Evolutionary conservation across 2,797 vertebrate genomes (phyloP), one percentile per base, ranked within the genome.

Genomic region (Brachyalestes nurse): DNA sequence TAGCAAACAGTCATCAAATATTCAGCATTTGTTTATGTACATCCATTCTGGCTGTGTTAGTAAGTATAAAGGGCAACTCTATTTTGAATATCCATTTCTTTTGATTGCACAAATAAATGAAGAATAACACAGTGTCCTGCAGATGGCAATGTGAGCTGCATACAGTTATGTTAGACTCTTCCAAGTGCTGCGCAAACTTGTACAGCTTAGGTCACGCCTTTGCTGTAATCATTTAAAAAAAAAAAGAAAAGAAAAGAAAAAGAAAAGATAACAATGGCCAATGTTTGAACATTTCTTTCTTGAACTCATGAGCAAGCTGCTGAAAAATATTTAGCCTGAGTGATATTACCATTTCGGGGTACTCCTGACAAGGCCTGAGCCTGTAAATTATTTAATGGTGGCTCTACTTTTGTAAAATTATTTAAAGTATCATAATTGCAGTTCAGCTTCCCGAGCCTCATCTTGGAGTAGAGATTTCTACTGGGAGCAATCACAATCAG

Each of bases 381-480:
- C 91, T 90, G 92, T 92, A 91, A 95, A 95, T 96, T 94, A 96
- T 96, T 96, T 95, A 96, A 95, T 94, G 93, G 93, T 90, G 90
- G 93, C 93, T 95, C 94, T 96, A 96, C 94, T 96, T 95, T 96
- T 95, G 93, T 95, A 92, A 93, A 96, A 97, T 97, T 97, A 96
- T 96, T 97, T 96, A 95, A 97, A 96, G 95, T 95, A 95, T 94
- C 92, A 91, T 96, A 97, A 97, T 97, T 96, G 95, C 92, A 92
- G 91, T 92, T 92, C 88, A 87, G 91, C 89, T 93, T 94, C 90
- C 90, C 88, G 91, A 91, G 90, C 92, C 94, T 95, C 90, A 92
- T 94, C 95, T 94, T 91, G 86, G 85, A 91, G 92, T 90, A 90
- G 92, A 93, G 92, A 94, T 94, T 95, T 95, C 95, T 95, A 91